A percentile compares a stretch with the other conserved stretches of the same genome.
phyloP scores from a whole-genome alignment of 2,888 invertebrate species.

The Napeogenes inachia region DNA sequence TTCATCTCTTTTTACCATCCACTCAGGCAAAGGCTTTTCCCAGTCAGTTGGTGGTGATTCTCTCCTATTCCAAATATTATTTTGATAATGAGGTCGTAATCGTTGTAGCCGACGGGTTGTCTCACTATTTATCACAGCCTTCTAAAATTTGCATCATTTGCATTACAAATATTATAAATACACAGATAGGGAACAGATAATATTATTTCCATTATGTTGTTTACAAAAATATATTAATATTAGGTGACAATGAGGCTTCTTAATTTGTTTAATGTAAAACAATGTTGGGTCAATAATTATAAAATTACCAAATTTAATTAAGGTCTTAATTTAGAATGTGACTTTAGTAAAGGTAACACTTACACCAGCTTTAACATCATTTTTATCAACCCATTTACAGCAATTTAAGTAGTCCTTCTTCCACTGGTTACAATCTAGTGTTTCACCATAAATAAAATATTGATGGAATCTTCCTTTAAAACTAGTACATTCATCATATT shows the following conservation, averaged over 20 bases:
- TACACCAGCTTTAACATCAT: constrained; percentile 83
- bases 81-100: constrained; percentile 81
- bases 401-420: constrained; percentile 87
- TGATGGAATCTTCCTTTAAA: constrained; percentile 88
- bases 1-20: constrained; percentile 82
- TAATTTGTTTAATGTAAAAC: no score
- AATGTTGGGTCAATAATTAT: no score
- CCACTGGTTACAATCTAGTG: constrained; percentile 87
- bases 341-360: constrained; percentile 39
- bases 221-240: neutral
- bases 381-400: constrained; percentile 78
- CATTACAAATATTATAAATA: neutral
- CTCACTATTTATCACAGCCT: constrained; percentile 84
- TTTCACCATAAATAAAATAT: constrained; percentile 87
- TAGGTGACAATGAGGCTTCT: no score
- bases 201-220: neutral
- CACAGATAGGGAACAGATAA: neutral
- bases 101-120: constrained; percentile 79
- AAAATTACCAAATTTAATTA: no score
- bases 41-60: constrained; percentile 87
- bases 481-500: constrained; percentile 88
- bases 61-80: constrained; percentile 88
- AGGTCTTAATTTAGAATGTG: no score
- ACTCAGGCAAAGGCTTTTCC: constrained; percentile 87
- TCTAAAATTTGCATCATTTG: constrained; percentile 54